Conservation (phyloP, 2,888 invertebrate species). For the Apamea crenata region DNA sequence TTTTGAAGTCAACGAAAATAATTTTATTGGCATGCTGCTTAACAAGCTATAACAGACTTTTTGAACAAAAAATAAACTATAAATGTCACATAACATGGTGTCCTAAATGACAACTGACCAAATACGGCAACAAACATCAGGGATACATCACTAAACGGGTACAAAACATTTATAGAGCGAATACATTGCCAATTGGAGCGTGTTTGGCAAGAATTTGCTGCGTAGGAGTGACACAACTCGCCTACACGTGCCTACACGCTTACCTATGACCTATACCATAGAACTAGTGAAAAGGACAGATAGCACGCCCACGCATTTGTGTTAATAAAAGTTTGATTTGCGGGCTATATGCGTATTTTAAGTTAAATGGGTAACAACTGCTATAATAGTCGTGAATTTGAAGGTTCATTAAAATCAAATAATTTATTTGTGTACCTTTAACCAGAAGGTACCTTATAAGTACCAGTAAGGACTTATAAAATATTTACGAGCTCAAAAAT, state of each 20-base stretch:
- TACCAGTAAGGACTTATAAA: too few relatives aligned
- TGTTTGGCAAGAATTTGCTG: constrained; percentile 19
- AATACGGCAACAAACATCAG: neutral
- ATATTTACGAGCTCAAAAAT: too few relatives aligned
- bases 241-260: constrained; percentile 42
- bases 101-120: neutral
- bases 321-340: neutral
- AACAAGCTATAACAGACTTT: neutral
- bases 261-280: constrained; percentile 52
- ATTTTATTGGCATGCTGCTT: neutral
- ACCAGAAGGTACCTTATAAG: too few relatives aligned
- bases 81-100: neutral
- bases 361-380: neutral
- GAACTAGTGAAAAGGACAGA: neutral
- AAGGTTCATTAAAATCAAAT: too few relatives aligned
- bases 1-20: too few relatives aligned
- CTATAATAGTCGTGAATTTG: neutral
- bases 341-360: neutral
- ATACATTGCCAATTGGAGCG: constrained; percentile 28
- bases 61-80: neutral
- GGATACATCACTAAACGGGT: neutral
- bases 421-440: too few relatives aligned
- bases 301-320: constrained; percentile 16
- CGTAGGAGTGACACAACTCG: constrained; percentile 41
- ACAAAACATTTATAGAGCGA: constrained; percentile 15